Evolutionary conservation across 2,113 vertebrate species (phyloP).

Genomic region (Semicossyphus pulcher): DNA sequence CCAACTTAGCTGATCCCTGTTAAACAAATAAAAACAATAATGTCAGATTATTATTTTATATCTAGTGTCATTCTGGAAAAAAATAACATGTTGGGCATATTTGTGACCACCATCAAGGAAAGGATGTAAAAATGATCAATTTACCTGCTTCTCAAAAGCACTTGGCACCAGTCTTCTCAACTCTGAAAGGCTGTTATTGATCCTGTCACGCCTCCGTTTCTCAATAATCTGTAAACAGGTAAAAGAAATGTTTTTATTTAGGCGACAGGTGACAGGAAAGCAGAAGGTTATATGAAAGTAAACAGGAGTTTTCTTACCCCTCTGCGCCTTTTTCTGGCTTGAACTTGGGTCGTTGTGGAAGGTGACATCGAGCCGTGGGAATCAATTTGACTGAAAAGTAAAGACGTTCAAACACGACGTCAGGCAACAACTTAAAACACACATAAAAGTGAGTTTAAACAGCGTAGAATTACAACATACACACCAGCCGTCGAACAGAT

Average conservation of each 20-base stretch:
- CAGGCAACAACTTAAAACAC: not conserved
- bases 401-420: not conserved
- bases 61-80: not conserved
- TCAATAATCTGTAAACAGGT: slow-evolving; percentile 90
- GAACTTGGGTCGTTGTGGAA: slow-evolving; percentile 90
- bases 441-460: too few relatives aligned
- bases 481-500: too few relatives aligned
- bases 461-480: too few relatives aligned
- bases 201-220: slow-evolving; percentile 95
- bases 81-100: not conserved
- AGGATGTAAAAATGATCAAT: not conserved
- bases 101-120: not conserved
- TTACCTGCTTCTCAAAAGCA: slow-evolving; percentile 98
- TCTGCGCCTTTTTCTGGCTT: slow-evolving; percentile 95
- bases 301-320: slow-evolving; percentile 84
- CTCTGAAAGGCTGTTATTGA: slow-evolving; percentile 98
- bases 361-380: slow-evolving; percentile 91
- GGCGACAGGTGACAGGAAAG: not conserved
- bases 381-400: slow-evolving; percentile 77
- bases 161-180: slow-evolving; percentile 95
- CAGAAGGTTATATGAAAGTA: not conserved
- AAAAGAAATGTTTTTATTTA: not conserved
- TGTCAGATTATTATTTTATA: not conserved
- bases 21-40: not conserved
- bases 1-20: slow-evolving; percentile 96